Conservation (phyloP, 1,140 invertebrate species). For the Carposina sasakii region DNA sequence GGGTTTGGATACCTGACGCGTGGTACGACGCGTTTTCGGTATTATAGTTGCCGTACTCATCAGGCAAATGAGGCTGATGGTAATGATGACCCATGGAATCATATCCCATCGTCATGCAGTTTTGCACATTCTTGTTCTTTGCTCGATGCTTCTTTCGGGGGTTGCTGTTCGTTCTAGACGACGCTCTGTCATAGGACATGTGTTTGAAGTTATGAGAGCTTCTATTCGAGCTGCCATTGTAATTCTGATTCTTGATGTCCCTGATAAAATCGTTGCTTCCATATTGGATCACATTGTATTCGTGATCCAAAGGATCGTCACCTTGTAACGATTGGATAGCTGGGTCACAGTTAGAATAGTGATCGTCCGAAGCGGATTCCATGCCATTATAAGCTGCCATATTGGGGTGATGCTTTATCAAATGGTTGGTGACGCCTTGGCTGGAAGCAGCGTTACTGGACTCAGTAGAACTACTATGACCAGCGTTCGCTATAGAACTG, state of each 20-base stretch:
- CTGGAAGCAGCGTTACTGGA: conserved; percentile 69
- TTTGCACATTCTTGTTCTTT: conserved; percentile 67
- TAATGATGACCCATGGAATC: conserved; percentile 66
- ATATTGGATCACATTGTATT: conserved; percentile 71
- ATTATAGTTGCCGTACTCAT: conserved; percentile 64
- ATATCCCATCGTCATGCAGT: conserved; percentile 70
- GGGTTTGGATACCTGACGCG: conserved; percentile 65
- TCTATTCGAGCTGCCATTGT: conserved; percentile 61
- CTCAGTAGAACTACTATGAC: conserved; percentile 70
- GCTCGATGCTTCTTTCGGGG: conserved; percentile 66
- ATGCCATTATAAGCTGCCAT: conserved; percentile 65
- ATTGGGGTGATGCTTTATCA: conserved; percentile 69
- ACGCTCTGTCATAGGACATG: conserved; percentile 67
- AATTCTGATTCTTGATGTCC: conserved; percentile 68
- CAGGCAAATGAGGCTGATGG: conserved; percentile 64
- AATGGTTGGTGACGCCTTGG: conserved; percentile 67
- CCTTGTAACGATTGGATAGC: conserved; percentile 67
- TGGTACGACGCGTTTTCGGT: conserved; percentile 69
- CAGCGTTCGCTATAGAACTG: conserved; percentile 70
- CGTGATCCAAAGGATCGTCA: conserved; percentile 66
- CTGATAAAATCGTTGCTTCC: conserved; percentile 68
- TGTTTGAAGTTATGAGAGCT: conserved; percentile 71
- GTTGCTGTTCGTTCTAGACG: conserved; percentile 68
- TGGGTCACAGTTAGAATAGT: conserved; percentile 71
- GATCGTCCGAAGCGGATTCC: conserved; percentile 67